These are phyloP conservation scores for Oscheius sp. DNA, from an alignment of 1,140 invertebrate genomes.

Conservation along the genomic window DNA sequence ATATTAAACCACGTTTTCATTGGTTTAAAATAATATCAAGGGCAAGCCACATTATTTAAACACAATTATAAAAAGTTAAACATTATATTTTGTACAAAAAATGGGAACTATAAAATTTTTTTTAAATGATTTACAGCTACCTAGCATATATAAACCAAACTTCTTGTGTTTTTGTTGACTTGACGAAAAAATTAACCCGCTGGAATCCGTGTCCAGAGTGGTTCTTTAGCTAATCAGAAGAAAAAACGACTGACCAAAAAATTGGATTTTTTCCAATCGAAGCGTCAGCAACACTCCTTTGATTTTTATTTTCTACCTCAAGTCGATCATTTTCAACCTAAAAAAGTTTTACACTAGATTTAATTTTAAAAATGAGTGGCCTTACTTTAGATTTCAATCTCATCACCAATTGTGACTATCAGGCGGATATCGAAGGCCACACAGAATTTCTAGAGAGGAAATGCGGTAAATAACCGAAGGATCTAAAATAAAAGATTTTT, in stretches of 20 bases:
- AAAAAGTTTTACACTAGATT: neutral
- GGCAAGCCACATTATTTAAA: too few species aligned
- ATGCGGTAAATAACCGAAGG: constrained; percentile 93
- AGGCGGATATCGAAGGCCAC: constrained; percentile 90
- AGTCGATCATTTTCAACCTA: constrained; percentile 85
- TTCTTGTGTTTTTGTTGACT: too few species aligned
- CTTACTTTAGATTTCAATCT: constrained; percentile 82
- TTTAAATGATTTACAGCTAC: too few species aligned
- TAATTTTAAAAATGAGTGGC: neutral
- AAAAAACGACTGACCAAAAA: constrained; percentile 89
- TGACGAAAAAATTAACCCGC: too few species aligned
- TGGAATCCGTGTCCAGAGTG: too few species aligned
- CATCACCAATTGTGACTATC: constrained; percentile 84
- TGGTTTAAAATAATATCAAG: too few species aligned
- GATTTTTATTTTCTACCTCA: constrained; percentile 98
- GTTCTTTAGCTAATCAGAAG: constrained; percentile 93
- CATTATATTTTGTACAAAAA: too few species aligned
- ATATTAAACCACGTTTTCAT: too few species aligned
- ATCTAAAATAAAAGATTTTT: too few species aligned
- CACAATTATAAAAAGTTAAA: too few species aligned
- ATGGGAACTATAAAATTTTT: too few species aligned
- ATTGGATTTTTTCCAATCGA: constrained; percentile 89
- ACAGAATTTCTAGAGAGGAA: constrained; percentile 83
- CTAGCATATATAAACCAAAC: too few species aligned
- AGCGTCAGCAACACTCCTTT: constrained; percentile 82